Conservation (phyloP, 2,888 invertebrate species). For the Escarpia spicata region DNA sequence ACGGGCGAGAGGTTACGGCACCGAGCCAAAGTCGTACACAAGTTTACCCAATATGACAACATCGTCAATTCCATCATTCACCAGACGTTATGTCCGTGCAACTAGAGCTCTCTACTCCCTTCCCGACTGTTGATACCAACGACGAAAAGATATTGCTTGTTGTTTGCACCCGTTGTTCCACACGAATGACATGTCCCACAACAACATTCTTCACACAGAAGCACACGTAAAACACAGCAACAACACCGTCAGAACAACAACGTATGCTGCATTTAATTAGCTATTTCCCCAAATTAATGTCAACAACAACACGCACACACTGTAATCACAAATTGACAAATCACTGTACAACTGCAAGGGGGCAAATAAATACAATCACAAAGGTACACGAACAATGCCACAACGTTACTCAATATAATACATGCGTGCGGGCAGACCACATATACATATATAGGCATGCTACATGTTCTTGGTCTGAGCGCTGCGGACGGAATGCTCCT, state of each 20-base stretch:
- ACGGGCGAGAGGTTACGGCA: neutral
- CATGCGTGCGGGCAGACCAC: neutral
- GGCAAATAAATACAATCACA: conserved; percentile 10
- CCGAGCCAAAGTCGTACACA: neutral
- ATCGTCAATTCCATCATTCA: neutral
- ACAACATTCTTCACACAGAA: neutral
- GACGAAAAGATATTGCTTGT: too few species aligned
- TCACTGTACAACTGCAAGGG: neutral
- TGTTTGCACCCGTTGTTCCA: neutral
- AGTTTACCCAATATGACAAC: neutral
- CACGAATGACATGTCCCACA: neutral
- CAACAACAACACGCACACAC: neutral
- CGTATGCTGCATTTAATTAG: conserved; percentile 1
- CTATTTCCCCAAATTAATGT: neutral
- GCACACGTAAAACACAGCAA: neutral
- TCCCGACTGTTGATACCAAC: too few species aligned
- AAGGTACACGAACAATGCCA: neutral
- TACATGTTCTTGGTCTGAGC: neutral
- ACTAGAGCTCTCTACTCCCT: neutral
- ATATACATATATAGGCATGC: neutral
- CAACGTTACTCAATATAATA: neutral
- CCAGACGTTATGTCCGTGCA: neutral
- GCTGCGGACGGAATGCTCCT: neutral
- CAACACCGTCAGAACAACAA: conserved; percentile 4
- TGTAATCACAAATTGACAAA: neutral